Conservation (phyloP, 2,888 invertebrate genomes). For the Ichneumoninae sp. region DNA sequence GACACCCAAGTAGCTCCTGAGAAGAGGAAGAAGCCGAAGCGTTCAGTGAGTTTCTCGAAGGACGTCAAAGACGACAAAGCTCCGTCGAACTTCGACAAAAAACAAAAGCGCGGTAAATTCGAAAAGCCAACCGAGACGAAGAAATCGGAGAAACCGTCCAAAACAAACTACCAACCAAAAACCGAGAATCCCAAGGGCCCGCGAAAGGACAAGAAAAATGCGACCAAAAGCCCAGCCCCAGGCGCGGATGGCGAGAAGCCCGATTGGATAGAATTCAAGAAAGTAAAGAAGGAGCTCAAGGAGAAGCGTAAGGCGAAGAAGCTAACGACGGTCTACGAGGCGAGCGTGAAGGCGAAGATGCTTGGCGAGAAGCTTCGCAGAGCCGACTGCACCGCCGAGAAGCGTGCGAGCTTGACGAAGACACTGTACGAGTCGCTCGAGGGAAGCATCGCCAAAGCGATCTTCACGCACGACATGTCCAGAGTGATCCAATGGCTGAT, state of each 20-base stretch:
- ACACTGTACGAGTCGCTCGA: constrained; percentile 88
- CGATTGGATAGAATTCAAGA: constrained; percentile 91
- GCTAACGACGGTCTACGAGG: constrained; percentile 85
- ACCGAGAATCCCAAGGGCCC: constrained; percentile 7
- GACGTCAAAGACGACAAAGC: constrained; percentile 30
- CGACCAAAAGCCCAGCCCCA: not conserved
- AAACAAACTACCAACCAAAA: constrained; percentile 6
- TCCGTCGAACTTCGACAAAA: constrained; percentile 11
- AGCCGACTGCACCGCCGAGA: constrained; percentile 86
- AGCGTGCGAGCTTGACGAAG: constrained; percentile 86
- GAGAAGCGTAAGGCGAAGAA: constrained; percentile 88
- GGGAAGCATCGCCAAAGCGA: constrained; percentile 89
- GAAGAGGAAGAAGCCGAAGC: constrained; percentile 63
- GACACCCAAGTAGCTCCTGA: not conserved
- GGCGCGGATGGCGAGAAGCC: constrained; percentile 84
- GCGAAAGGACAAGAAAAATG: constrained; percentile 30
- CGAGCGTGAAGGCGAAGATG: constrained; percentile 86
- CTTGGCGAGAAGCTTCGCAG: constrained; percentile 87
- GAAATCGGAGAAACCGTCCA: constrained; percentile 21
- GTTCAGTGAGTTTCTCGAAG: constrained; percentile 54
- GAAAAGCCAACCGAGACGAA: constrained; percentile 40
- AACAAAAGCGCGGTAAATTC: constrained; percentile 45
- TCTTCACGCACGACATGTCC: constrained; percentile 94
- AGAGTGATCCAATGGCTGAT: constrained; percentile 95
- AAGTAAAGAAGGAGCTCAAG: constrained; percentile 90